Percentiles rank a stretch among this genome's conserved stretches.
These are phyloP conservation scores for Cephonodes hylas DNA, from an alignment of 2,888 invertebrate genomes.

Conservation along the genomic window DNA sequence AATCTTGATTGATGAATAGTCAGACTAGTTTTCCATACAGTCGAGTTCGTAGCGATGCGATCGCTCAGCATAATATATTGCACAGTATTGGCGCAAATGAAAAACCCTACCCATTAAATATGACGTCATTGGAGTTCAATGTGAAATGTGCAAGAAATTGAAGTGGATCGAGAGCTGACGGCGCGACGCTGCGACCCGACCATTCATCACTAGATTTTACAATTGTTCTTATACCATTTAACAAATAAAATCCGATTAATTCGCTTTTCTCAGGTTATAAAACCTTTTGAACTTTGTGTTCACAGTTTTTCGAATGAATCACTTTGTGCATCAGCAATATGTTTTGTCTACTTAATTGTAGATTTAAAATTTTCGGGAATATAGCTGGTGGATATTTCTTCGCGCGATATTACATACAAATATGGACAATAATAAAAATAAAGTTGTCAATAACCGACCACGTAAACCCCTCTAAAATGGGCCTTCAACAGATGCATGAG, in stretches of 20 bases:
- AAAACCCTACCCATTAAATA: neutral
- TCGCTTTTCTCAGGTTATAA: neutral
- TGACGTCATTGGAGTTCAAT: neutral
- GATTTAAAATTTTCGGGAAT: no score
- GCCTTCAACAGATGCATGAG: no score
- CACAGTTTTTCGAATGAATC: neutral
- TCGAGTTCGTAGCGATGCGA: neutral
- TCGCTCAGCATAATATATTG: neutral
- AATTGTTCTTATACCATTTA: constrained; percentile 1
- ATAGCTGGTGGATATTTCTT: no score
- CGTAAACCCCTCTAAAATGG: no score
- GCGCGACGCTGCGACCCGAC: neutral
- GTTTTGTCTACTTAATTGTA: neutral
- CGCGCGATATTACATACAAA: no score
- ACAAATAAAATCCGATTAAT: neutral
- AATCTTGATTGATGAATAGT: neutral
- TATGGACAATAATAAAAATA: no score
- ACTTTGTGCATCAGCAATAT: neutral
- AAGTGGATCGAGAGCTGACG: constrained; percentile 3
- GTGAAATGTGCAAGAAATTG: constrained; percentile 1
- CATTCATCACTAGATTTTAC: constrained; percentile 5
- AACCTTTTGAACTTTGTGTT: neutral
- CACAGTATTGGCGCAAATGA: neutral
- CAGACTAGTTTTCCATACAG: neutral
- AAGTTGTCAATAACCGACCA: no score